Base-by-base conservation (phyloP, 2,113 vertebrate species). In the Phyllostomus hastatus region DNA sequence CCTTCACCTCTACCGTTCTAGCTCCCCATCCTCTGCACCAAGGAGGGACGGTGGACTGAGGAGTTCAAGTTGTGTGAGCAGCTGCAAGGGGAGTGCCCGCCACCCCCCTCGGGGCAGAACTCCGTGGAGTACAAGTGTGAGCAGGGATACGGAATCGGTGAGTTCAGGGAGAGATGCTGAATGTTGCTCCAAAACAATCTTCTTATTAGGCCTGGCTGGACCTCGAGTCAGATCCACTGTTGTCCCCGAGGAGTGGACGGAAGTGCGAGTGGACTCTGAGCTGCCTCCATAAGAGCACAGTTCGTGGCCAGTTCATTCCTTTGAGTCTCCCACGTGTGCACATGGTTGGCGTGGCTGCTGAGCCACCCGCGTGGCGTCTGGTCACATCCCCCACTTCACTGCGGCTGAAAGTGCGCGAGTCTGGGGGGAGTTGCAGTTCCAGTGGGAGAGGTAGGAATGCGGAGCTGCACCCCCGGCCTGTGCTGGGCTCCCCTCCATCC, bases 91-190 rank as follows among this genome's bases (percentile, higher is more conserved):
- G 98, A 98, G 5, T 99, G 99, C 69, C 97, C 97, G 0, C 90
- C 98, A 0, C 99, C 99, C 0, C 89, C 98, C 0, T 76, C 82
- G 1, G 98, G 99, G 82, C 93, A 98, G 90, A 99, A 99, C 94
- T 98, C 98, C 0, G 98, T 99, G 87, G 99, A 99, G 95, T 99
- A 99, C 98, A 99, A 98, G 97, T 99, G 99, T 48, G 98, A 99
- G 64, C 97, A 99, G 38, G 99, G 99, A 24, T 98, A 98, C 0
- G 87, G 98, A 82, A 98, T 99, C 24, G 99, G 99, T 99, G 97
- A 98, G 99, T 48, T 43, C 33, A 31, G 19, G 22, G 35, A 57
- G 46, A 41, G 22, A 38, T 7, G 4, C 5, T 52, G 28, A 33
- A 64, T 64, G 84, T 52, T 88, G 52, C 31, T 91, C 41, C 20